Percentiles rank a stretch among this genome's conserved stretches.
Conservation (phyloP, 2,113 vertebrate genomes). For the Clupea harengus region DNA sequence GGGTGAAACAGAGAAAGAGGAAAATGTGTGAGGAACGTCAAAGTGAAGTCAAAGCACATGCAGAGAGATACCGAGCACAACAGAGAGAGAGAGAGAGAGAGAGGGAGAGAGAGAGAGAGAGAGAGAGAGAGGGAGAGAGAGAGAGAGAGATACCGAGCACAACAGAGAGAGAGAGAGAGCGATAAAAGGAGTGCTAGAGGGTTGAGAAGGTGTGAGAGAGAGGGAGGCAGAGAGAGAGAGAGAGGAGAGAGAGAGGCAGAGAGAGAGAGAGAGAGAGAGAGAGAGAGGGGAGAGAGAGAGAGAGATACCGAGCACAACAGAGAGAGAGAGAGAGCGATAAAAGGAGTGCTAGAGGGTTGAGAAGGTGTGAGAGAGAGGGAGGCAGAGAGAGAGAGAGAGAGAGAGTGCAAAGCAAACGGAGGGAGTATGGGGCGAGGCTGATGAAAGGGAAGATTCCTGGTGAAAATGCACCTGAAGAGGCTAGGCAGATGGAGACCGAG, state of each 20-base stretch:
- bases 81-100: too few species aligned
- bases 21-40: not conserved
- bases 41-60: not conserved
- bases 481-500: not conserved
- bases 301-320: not conserved
- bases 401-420: not conserved
- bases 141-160: not conserved
- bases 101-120: not conserved
- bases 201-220: not conserved
- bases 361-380: not conserved
- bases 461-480: slow-evolving; percentile 31
- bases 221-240: not conserved
- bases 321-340: not conserved
- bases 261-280: not conserved
- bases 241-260: not conserved
- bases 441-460: slow-evolving; percentile 37
- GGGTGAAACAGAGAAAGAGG: not conserved
- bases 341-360: not conserved
- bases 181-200: too few species aligned
- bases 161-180: not conserved
- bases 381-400: slow-evolving; percentile 18
- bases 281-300: not conserved
- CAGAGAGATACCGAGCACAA: not conserved
- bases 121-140: not conserved
- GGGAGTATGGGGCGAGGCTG: slow-evolving; percentile 9